Evolutionary conservation across 2,113 vertebrate genomes (phyloP).

Genomic region (Poicephalus meyeri): DNA sequence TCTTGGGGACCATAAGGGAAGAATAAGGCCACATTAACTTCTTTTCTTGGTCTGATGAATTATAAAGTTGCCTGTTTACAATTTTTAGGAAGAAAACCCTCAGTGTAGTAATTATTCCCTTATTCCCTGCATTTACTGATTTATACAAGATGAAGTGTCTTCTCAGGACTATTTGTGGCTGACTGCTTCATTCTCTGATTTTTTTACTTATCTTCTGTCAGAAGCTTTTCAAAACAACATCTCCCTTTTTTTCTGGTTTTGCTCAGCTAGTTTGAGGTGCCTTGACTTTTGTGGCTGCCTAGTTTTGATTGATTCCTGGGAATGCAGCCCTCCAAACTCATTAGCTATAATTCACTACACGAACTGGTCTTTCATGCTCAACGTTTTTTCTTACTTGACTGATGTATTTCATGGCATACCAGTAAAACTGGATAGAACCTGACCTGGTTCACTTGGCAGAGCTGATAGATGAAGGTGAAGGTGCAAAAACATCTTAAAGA

Average conservation of each 20-base stretch:
- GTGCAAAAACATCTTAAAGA: background rate
- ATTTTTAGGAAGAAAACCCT: rapidly evolving
- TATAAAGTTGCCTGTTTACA: background rate
- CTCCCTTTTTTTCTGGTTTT: background rate
- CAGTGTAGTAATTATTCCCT: background rate
- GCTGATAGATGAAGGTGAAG: background rate
- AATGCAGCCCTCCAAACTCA: background rate
- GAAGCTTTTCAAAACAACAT: background rate
- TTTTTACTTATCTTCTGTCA: background rate
- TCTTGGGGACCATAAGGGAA: background rate
- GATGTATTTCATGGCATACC: background rate
- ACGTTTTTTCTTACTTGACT: background rate
- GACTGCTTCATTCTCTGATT: background rate
- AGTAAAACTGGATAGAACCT: background rate
- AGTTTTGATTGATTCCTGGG: background rate
- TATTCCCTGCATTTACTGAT: background rate
- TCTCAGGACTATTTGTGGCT: background rate
- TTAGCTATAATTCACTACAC: background rate
- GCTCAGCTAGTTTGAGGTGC: background rate
- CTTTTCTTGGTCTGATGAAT: background rate
- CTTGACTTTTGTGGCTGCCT: background rate
- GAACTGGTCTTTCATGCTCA: background rate
- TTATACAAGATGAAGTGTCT: background rate
- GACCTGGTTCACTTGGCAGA: background rate
- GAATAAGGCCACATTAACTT: background rate